Evolutionary conservation across 2,113 vertebrate genomes (phyloP).

Genomic region (Grantiella picta): DNA sequence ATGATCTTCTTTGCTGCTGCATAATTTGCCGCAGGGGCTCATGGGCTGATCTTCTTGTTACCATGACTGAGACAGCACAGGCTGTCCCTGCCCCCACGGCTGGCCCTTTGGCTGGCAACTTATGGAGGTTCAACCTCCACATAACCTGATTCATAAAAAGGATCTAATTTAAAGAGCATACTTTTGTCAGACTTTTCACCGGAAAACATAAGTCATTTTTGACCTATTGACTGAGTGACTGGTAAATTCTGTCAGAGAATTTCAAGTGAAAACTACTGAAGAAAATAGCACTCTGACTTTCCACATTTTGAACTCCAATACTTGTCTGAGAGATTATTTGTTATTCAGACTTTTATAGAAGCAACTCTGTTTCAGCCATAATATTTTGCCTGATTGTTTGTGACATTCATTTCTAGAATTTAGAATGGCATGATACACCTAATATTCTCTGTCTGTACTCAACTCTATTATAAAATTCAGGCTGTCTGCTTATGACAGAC

Average conservation of each 20-base stretch:
- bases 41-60: too few species aligned
- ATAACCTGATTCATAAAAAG: neutral
- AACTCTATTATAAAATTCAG: conserved; percentile 7
- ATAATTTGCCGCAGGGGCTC: too few species aligned
- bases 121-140: too few species aligned
- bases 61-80: too few species aligned
- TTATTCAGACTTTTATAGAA: conserved; percentile 22
- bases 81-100: too few species aligned
- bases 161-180: neutral
- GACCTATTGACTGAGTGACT: neutral
- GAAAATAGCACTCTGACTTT: neutral
- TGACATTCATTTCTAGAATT: conserved; percentile 44
- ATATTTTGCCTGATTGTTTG: conserved; percentile 44
- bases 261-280: neutral
- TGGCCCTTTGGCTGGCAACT: too few species aligned
- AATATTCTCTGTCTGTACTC: neutral
- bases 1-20: too few species aligned
- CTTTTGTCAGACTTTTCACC: neutral
- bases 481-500: neutral
- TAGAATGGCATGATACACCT: neutral
- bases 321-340: neutral
- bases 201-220: neutral
- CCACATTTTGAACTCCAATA: neutral
- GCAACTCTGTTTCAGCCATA: neutral
- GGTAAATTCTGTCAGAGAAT: neutral